Evolutionary conservation across 2,113 vertebrate species (phyloP), one percentile per base, ranked within the genome.

Genomic region (Eonycteris spelaea): DNA sequence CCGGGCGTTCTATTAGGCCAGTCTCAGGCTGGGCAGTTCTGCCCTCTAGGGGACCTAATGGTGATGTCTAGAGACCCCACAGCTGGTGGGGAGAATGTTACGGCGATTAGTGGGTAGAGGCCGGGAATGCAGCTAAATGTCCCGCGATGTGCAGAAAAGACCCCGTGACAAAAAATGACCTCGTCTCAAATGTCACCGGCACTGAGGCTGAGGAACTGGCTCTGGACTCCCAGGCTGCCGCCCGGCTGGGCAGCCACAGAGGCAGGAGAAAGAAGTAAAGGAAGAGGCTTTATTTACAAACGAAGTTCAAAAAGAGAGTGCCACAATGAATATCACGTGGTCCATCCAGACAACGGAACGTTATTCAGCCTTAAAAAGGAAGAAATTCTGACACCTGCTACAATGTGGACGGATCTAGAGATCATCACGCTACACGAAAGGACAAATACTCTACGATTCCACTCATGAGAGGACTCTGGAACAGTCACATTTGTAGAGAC

Each of bases 371-470:
- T 26, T 12, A 7, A 22, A 61, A 61, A 63, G 40, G 21, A 43
- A 19, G 8, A 40, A 8, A 13, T 48, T 12, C 55, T 45, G 8
- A 26, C 40, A 21, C 38, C 16, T 12, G 22, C 55, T 35, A 4
- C 6, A 3, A 10, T 3, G 0, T 4, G 13, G 33, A 35, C 5
- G 40, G 26, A 13, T 21, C 70, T 19, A 5, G 51, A 30, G 40
- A 24, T 21, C 77, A 30, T 10, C 3, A 6, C 1, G 38, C 59
- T 33, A 88, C 33, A 67, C 24, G 0, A 6, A 67, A 48, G 40
- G 67, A 61, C 67, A 30, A 30, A 48, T 0, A 0, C 11, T 22
- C 1, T 15, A 13, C 0, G 12, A 15, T 3, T 9, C 70, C 22
- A 2, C 11, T 16, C 1, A 22, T 3, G 16, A 65, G 16, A 65